Conservation (phyloP, 2,113 vertebrate genomes). For the Tretioscincus oriximinensis region DNA sequence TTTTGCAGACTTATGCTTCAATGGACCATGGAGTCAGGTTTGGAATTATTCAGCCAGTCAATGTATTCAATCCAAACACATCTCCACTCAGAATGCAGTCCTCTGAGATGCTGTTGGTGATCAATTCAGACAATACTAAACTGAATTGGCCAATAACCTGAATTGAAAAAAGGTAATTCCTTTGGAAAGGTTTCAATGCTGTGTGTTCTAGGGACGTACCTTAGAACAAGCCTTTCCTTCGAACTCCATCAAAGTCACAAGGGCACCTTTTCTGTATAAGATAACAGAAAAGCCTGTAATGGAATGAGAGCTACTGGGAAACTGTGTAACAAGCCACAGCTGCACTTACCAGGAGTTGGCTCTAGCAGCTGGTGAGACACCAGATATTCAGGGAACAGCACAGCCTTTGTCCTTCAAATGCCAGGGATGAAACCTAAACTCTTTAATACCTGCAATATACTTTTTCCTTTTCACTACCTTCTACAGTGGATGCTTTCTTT, state of each 20-base stretch:
- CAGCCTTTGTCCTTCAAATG: constrained; percentile 11
- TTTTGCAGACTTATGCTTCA: no score
- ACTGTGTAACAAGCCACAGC: constrained; percentile 10
- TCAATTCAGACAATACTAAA: neutral
- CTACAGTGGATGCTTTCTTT: constrained; percentile 19
- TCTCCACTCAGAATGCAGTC: neutral
- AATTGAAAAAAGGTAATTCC: neutral
- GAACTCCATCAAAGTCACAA: neutral
- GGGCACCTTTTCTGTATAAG: neutral
- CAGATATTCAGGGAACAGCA: constrained; percentile 23
- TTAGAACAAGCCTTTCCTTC: neutral
- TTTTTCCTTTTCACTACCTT: constrained; percentile 24
- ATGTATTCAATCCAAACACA: neutral
- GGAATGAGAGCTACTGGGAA: neutral
- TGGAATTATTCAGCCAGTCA: no score
- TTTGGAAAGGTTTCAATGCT: no score
- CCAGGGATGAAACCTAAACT: constrained; percentile 17
- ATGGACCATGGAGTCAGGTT: no score
- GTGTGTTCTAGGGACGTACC: neutral
- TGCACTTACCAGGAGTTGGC: neutral
- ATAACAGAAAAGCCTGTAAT: neutral
- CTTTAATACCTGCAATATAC: constrained; percentile 9
- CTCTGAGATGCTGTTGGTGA: neutral
- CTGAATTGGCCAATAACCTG: neutral
- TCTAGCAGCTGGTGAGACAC: constrained; percentile 9